Percentiles rank a stretch among this genome's conserved stretches.
Evolutionary conservation across 2,888 invertebrate species (phyloP).

Genomic region (Xylophagus ater): DNA sequence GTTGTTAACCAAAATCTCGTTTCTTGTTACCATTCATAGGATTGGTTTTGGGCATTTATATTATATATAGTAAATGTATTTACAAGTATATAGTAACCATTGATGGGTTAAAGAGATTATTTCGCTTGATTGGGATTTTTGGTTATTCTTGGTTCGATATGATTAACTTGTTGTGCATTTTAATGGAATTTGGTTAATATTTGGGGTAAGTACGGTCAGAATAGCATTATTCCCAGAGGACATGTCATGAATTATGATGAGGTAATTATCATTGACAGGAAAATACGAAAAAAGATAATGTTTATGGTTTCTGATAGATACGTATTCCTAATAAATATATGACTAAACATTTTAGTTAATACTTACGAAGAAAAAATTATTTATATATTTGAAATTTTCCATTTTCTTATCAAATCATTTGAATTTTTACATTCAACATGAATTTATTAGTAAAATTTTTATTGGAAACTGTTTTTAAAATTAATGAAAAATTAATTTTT

Average conservation of each 20-base stretch:
- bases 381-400: too few relatives aligned
- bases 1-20: conserved; percentile 15
- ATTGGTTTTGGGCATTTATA: too few relatives aligned
- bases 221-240: conserved; percentile 13
- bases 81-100: conserved; percentile 13
- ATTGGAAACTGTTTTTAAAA: too few relatives aligned
- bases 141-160: conserved; percentile 17
- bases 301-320: too few relatives aligned
- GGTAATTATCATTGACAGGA: conserved; percentile 17
- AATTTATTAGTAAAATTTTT: too few relatives aligned
- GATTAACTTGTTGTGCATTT: conserved; percentile 19
- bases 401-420: too few relatives aligned
- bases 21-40: conserved; percentile 9
- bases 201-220: conserved; percentile 8
- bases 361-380: too few relatives aligned
- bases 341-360: too few relatives aligned
- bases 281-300: too few relatives aligned
- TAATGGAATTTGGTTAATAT: conserved; percentile 17
- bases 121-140: conserved; percentile 19
- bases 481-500: too few relatives aligned
- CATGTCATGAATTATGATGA: conserved; percentile 18
- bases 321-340: too few relatives aligned
- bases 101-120: conserved; percentile 19
- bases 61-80: conserved; percentile 2
- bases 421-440: too few relatives aligned